Base-by-base conservation (phyloP, 1,140 invertebrate species). In the Augochlora pura region DNA sequence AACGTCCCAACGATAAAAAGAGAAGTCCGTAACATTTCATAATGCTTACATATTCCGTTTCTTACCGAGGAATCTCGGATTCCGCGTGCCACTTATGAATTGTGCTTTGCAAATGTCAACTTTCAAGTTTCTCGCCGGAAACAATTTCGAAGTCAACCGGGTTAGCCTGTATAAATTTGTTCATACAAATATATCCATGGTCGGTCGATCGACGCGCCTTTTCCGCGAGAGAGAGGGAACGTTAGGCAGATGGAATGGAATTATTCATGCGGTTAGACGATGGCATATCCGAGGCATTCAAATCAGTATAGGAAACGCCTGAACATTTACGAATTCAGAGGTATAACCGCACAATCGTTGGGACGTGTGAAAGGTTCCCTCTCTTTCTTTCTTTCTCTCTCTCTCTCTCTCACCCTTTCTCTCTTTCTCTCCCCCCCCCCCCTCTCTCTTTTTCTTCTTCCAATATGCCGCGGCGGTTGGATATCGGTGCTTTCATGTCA, bases 401-500 rank as follows among this genome's bases (percentile, higher is more conserved):
- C 21, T n/a, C 54, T 57, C 54, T n/a, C 0, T 65, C 39, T 2
- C 39, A 9, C 9, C 8, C 39, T 10, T 7, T 10, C 39, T 10
- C 6, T 42, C 21, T 57, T 21, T 57, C 54, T 57, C 21, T 57
- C 18, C 18, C n/a, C 52, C n/a, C 52, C n/a, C 21, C 3, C 52
- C n/a, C 54, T 57, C 21, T 9, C 21, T n/a, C 54, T 57, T 21
- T n/a, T 21, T 65, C 39, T 42, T 10, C 6, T 10, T 10, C 39
- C 6, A 9, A 7, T 10, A 42, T 14, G 12, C 10, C 42, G 10
- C 63, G 49, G 25, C 59, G 62, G 62, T 59, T 42, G 60, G 70
- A 18, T 62, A 80, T 86, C 65, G 75, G 63, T 60, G 67, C 63
- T 85, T 83, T 80, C 83, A 16, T 69, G 65, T 63, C 76, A 80